Evolutionary conservation across 2,888 invertebrate genomes (phyloP).

Genomic region (Hyles lineata): DNA sequence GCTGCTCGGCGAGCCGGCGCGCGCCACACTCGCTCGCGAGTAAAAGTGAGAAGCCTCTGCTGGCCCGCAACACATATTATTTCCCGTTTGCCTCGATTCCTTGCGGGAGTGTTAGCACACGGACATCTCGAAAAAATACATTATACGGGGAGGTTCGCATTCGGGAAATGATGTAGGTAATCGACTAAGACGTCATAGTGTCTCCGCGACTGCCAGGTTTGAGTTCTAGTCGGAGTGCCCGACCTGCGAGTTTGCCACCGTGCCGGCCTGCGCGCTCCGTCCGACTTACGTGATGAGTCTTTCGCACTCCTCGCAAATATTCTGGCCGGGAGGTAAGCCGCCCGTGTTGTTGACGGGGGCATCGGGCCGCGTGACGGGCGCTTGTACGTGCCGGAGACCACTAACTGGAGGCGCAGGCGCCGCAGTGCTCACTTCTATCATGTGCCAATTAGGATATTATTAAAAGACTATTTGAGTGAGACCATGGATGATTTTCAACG

Average conservation of each 20-base stretch:
- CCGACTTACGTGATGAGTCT: slow-evolving; percentile 98
- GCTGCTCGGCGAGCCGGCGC: slow-evolving; percentile 87
- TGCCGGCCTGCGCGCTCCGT: slow-evolving; percentile 86
- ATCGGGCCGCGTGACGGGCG: slow-evolving; percentile 88
- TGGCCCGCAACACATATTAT: slow-evolving; percentile 70
- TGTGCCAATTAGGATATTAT: slow-evolving; percentile 57
- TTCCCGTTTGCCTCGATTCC: slow-evolving; percentile 48
- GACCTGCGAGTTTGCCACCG: slow-evolving; percentile 83
- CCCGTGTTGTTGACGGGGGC: slow-evolving; percentile 87
- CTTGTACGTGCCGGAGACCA: slow-evolving; percentile 89
- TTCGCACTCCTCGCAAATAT: slow-evolving; percentile 98
- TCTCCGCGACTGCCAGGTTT: neutral
- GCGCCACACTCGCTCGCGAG: slow-evolving; percentile 91
- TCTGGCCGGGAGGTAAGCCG: slow-evolving; percentile 93
- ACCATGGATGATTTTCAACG: neutral
- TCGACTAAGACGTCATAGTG: neutral
- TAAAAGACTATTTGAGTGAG: slow-evolving; percentile 46
- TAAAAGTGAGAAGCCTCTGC: slow-evolving; percentile 87
- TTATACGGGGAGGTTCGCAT: neutral
- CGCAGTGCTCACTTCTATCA: slow-evolving; percentile 63
- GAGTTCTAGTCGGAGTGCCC: slow-evolving; percentile 34
- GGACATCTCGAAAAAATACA: neutral
- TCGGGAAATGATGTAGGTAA: neutral
- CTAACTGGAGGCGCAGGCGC: slow-evolving; percentile 71
- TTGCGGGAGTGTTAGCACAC: slow-evolving; percentile 11